Evolutionary conservation across 2,113 vertebrate genomes (phyloP).

Genomic region (Lynx canadensis): DNA sequence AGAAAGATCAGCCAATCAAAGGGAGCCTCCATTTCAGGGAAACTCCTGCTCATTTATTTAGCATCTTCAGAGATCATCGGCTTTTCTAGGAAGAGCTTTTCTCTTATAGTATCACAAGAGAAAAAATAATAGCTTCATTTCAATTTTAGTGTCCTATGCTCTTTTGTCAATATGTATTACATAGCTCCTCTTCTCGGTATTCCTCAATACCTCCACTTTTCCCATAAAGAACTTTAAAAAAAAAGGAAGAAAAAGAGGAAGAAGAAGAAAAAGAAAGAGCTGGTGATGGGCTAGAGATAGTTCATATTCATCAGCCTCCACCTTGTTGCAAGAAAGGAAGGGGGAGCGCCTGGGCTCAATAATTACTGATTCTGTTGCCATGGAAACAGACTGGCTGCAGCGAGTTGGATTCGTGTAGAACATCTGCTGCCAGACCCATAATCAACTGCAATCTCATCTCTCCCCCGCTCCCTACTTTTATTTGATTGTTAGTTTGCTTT

Average conservation of each 20-base stretch:
- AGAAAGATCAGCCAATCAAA: constrained; percentile 90
- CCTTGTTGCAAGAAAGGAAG: constrained; percentile 84
- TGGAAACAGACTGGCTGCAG: constrained; percentile 98
- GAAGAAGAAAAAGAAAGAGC: background rate
- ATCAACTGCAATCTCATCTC: constrained; percentile 86
- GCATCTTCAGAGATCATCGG: constrained; percentile 83
- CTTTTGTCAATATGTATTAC: background rate
- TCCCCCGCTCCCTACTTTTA: constrained; percentile 65
- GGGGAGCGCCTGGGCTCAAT: constrained; percentile 86
- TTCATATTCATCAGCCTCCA: constrained; percentile 86
- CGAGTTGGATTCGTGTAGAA: constrained; percentile 91
- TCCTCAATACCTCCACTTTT: background rate
- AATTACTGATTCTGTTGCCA: constrained; percentile 96
- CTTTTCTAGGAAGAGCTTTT: constrained; percentile 80
- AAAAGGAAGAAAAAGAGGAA: background rate
- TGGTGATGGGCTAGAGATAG: constrained; percentile 55
- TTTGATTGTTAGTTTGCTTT: constrained; percentile 81
- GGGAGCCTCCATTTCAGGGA: constrained; percentile 84
- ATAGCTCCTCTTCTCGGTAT: background rate
- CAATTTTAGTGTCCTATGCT: background rate
- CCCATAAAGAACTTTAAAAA: background rate
- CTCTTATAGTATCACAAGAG: constrained; percentile 68
- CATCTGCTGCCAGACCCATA: constrained; percentile 91
- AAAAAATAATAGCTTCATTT: constrained; percentile 53
- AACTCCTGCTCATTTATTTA: constrained; percentile 89